A percentile compares a stretch with the other conserved stretches of the same genome.
Evolutionary conservation across 2,888 invertebrate species (phyloP).

Genomic region (Eristalis intricaria): DNA sequence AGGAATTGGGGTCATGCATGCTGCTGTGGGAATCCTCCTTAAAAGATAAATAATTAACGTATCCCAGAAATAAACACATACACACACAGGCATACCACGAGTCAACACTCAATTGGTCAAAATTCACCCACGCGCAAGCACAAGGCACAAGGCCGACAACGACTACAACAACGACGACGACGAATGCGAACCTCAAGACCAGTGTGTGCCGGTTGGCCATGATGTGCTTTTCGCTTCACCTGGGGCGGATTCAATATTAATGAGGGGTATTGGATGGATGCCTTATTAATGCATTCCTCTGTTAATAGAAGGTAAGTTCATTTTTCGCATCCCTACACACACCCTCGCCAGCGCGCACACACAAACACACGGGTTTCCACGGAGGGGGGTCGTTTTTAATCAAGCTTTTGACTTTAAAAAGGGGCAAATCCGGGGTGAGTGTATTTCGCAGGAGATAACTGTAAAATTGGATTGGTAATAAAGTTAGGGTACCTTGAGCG

Average conservation of each 20-base stretch:
- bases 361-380: background rate
- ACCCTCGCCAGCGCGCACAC: background rate
- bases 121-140: conserved; percentile 33
- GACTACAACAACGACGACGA: too few species aligned
- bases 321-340: background rate
- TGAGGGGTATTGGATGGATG: conserved; percentile 32
- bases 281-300: conserved; percentile 44
- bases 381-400: conserved; percentile 49
- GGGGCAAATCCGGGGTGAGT: conserved; percentile 3
- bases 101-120: conserved; percentile 64
- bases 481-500: conserved; percentile 57
- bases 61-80: conserved; percentile 51
- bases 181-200: conserved; percentile 7
- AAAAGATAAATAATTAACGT: conserved; percentile 68
- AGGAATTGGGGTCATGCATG: conserved; percentile 37
- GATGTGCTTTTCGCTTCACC: conserved; percentile 3
- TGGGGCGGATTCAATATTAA: conserved; percentile 46
- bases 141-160: background rate
- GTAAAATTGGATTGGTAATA: conserved; percentile 66
- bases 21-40: conserved; percentile 49
- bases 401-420: conserved; percentile 57
- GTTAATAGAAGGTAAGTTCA: conserved; percentile 18
- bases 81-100: conserved; percentile 1
- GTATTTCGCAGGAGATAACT: conserved; percentile 41
- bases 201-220: background rate